Evolutionary conservation across 2,797 vertebrate genomes (phyloP).

Genomic region (Agapornis canus): DNA sequence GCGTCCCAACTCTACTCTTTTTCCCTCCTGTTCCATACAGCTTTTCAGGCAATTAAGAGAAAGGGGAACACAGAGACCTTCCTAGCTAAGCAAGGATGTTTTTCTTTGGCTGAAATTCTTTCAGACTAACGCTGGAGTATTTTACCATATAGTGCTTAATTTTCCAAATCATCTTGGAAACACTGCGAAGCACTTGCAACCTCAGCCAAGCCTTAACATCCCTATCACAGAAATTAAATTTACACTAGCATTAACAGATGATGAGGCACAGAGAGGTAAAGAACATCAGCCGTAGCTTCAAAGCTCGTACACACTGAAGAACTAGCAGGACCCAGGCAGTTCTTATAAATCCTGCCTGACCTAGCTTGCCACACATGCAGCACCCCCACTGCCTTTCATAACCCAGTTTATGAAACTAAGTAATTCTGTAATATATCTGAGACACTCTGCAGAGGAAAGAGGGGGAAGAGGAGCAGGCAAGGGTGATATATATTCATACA

Average conservation of each 20-base stretch:
- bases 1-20: not conserved
- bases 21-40: not conserved
- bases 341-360: slow-evolving; percentile 29
- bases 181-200: rapidly evolving
- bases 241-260: not conserved
- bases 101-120: slow-evolving; percentile 12
- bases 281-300: not conserved
- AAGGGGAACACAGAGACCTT: not conserved
- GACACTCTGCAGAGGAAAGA: slow-evolving; percentile 35
- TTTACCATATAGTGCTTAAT: not conserved
- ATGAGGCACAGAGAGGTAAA: not conserved
- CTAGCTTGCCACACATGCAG: slow-evolving; percentile 14
- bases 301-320: not conserved
- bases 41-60: slow-evolving; percentile 31
- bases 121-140: not conserved
- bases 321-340: not conserved
- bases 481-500: slow-evolving; percentile 24
- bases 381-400: slow-evolving; percentile 19
- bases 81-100: not conserved
- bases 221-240: not conserved
- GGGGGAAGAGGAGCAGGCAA: not conserved
- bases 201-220: not conserved
- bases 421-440: slow-evolving; percentile 55
- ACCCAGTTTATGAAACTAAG: slow-evolving; percentile 53
- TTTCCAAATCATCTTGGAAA: not conserved